Base-by-base conservation (phyloP, 2,797 vertebrate genomes). In the Tokudaia muenninki region DNA sequence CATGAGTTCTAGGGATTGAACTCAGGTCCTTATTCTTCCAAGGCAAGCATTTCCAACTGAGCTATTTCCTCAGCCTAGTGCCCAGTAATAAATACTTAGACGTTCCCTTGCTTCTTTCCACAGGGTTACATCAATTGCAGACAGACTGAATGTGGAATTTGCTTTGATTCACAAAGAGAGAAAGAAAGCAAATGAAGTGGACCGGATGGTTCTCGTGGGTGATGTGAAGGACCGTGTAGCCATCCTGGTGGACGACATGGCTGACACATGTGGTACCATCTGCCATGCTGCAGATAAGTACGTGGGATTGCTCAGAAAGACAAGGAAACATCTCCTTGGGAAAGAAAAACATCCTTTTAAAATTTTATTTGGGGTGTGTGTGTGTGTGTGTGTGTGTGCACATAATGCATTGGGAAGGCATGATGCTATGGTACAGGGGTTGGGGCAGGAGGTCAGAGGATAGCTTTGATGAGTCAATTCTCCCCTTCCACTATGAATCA, bases 61-160 rank as follows among this genome's bases (percentile, higher is more conserved):
- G 31, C 9, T 50, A 37, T 34, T 57, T n/a, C 6, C 29, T 21
- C 29, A 55, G 3, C 24, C 67, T 41, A 13, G 24, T 7, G 1
- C 26, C 59, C 29, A 70, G n/a, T 10, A 72, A 37, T 12, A 57
- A 10, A 57, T 89, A 63, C 26, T 17, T 34, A 47, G 4, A 6
- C 17, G 44, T 34, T 84, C 17, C 0, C 94, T 1, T 87, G 10
- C 1, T 87, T 96, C 96, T 89, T 91, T 93, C 89, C 34, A 16
- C 98, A 99, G 99, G n/a, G 99, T 99, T 94, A 99, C 99, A 13
- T 99, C 99, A 67, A 99, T 99, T 86, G 99, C 99, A 0, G 99
- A 99, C 98, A 99, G 99, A 34, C 97, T 99, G 88, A 99, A 99
- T 75, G 99, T 99, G 98, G 99, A 99, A 92, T 99, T 99, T 93